Evolutionary conservation across 2,113 vertebrate species (phyloP).

Genomic region (Pipra filicauda): DNA sequence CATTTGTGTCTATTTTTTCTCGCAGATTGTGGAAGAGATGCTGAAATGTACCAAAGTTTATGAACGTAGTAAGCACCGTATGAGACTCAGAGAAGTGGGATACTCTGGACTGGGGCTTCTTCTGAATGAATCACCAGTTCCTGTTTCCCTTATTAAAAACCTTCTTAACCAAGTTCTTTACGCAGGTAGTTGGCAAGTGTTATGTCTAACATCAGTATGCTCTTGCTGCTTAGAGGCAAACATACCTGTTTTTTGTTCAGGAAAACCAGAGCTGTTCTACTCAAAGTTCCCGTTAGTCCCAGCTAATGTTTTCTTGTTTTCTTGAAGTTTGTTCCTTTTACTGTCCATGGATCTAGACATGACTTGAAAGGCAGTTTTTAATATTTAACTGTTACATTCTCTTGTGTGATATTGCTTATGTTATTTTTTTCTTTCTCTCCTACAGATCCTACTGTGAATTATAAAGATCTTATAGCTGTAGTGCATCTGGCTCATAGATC

Average conservation of each 20-base stretch:
- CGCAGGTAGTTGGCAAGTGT: conserved; percentile 77
- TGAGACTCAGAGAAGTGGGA: conserved; percentile 90
- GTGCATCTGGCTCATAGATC: conserved; percentile 88
- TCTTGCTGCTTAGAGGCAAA: not conserved
- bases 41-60: conserved; percentile 94
- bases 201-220: not conserved
- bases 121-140: conserved; percentile 84
- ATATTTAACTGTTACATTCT: not conserved
- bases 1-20: not conserved
- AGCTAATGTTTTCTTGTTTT: not conserved
- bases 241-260: rapidly evolving
- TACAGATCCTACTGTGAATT: conserved; percentile 89
- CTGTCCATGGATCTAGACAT: not conserved
- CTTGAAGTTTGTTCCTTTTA: not conserved
- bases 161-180: conserved; percentile 91
- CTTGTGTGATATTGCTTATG: not conserved
- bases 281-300: not conserved
- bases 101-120: conserved; percentile 93
- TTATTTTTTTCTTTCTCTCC: not conserved
- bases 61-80: conserved; percentile 91
- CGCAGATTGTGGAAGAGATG: conserved; percentile 92
- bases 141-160: conserved; percentile 83
- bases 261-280: not conserved
- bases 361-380: not conserved
- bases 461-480: conserved; percentile 91